Conservation (phyloP, 2,888 invertebrate genomes). For the Dorcus hopei region DNA sequence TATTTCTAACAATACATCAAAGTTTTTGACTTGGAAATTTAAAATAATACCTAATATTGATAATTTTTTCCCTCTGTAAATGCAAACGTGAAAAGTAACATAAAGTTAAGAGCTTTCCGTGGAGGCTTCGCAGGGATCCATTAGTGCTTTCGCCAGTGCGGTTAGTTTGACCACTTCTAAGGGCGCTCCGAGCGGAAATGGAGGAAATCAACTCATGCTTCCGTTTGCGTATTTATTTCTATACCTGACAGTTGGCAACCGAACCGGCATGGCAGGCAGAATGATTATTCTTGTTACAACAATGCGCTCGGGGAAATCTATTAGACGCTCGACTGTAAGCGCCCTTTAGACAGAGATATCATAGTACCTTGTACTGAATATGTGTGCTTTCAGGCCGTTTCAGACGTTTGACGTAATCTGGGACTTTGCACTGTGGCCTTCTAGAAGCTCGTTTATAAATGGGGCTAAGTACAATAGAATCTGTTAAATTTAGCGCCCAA, state of each 20-base stretch:
- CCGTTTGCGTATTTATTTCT: slow-evolving; percentile 28
- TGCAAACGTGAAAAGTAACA: background rate
- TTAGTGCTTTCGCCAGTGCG: slow-evolving; percentile 30
- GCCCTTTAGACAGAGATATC: too few relatives aligned
- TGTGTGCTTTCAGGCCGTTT: too few relatives aligned
- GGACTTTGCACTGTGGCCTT: too few relatives aligned
- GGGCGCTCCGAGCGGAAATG: slow-evolving; percentile 30
- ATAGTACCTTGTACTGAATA: too few relatives aligned
- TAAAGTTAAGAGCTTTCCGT: background rate
- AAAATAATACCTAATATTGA: too few relatives aligned
- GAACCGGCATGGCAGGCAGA: background rate
- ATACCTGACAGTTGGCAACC: slow-evolving; percentile 17
- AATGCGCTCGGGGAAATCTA: background rate
- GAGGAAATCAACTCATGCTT: slow-evolving; percentile 37
- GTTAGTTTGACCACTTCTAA: slow-evolving; percentile 31
- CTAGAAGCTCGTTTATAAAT: too few relatives aligned
- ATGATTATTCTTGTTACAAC: slow-evolving; percentile 1
- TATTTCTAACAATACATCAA: too few relatives aligned
- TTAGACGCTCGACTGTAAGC: too few relatives aligned
- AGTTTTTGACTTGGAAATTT: too few relatives aligned
- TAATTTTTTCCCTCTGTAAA: background rate
- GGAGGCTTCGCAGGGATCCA: slow-evolving; percentile 18
- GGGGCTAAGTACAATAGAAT: too few relatives aligned
- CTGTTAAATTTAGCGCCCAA: too few relatives aligned
- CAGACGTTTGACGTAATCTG: too few relatives aligned